Conservation (phyloP, 2,888 invertebrate genomes). For the Eupithecia vulgata region DNA sequence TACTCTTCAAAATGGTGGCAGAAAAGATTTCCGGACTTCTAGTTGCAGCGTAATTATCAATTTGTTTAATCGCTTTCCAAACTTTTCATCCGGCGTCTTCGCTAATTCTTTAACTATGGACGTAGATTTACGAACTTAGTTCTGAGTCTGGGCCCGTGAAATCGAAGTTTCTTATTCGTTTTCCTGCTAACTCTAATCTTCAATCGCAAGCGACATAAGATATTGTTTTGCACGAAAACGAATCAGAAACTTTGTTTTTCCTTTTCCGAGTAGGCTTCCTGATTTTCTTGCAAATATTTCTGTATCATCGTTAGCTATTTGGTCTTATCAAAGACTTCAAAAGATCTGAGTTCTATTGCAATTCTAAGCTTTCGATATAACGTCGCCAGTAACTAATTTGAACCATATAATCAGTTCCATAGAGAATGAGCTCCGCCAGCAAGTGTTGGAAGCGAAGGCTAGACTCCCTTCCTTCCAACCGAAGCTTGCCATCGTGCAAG, state of each 20-base stretch:
- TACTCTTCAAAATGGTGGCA: constrained; percentile 66
- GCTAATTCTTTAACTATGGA: background rate
- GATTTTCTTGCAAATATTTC: background rate
- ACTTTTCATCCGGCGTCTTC: background rate
- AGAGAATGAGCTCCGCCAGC: constrained; percentile 86
- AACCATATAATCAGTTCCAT: constrained; percentile 84
- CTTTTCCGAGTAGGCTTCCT: no score
- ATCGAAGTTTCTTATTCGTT: no score
- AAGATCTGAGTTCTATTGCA: background rate
- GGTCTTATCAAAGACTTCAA: background rate
- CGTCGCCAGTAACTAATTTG: background rate
- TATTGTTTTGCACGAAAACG: no score
- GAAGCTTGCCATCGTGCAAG: constrained; percentile 96
- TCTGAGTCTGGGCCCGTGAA: background rate
- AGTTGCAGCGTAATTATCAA: constrained; percentile 85
- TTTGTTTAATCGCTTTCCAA: background rate
- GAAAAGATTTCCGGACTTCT: constrained; percentile 86
- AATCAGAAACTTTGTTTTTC: no score
- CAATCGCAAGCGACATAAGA: no score
- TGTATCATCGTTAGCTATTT: background rate
- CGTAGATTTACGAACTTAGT: background rate
- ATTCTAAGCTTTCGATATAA: background rate
- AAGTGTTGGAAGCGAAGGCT: constrained; percentile 85
- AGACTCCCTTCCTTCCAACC: constrained; percentile 86
- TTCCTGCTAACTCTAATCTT: no score